phyloP scores from a whole-genome alignment of 2,888 invertebrate genomes.

The Callyntrura guangdongensis region DNA sequence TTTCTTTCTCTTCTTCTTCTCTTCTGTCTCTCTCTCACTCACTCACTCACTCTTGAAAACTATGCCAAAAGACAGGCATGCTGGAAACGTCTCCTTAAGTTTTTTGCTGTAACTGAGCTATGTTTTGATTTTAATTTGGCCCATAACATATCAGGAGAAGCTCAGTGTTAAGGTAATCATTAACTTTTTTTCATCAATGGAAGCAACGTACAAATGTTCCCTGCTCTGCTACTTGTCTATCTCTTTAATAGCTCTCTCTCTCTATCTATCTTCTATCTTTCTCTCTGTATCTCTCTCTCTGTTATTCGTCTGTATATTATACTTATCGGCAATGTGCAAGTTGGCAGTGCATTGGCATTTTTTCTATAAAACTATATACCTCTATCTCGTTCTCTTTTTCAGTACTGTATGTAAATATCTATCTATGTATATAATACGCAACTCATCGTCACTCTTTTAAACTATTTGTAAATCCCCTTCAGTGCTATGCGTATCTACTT shows the following conservation, averaged over 20 bases:
- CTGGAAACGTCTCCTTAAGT: conserved; percentile 81
- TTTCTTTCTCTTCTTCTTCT: conserved; percentile 62
- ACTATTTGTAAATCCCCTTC: conserved; percentile 29
- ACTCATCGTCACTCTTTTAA: conserved; percentile 10
- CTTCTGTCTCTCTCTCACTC: conserved; percentile 50
- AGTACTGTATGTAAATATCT: conserved; percentile 38
- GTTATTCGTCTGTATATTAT: conserved; percentile 60
- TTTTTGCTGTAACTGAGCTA: conserved; percentile 84
- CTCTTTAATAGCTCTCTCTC: conserved; percentile 68
- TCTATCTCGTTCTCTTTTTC: conserved; percentile 62
- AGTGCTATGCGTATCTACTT: conserved; percentile 22
- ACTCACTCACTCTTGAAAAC: conserved; percentile 48
- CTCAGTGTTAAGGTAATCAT: conserved; percentile 87
- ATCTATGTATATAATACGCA: conserved; percentile 24
- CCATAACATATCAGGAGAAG: conserved; percentile 86
- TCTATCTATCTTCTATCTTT: conserved; percentile 48
- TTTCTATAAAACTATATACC: conserved; percentile 52
- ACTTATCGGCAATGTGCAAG: conserved; percentile 77
- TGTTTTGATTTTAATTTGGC: conserved; percentile 85
- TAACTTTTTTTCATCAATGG: conserved; percentile 82
- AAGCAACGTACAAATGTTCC: conserved; percentile 81
- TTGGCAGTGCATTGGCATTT: conserved; percentile 75
- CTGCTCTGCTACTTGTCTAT: conserved; percentile 81
- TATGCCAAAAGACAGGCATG: conserved; percentile 82
- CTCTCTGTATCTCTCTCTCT: conserved; percentile 71